Conservation (phyloP, 2,888 invertebrate species). For the Linnaemya vulpina region DNA sequence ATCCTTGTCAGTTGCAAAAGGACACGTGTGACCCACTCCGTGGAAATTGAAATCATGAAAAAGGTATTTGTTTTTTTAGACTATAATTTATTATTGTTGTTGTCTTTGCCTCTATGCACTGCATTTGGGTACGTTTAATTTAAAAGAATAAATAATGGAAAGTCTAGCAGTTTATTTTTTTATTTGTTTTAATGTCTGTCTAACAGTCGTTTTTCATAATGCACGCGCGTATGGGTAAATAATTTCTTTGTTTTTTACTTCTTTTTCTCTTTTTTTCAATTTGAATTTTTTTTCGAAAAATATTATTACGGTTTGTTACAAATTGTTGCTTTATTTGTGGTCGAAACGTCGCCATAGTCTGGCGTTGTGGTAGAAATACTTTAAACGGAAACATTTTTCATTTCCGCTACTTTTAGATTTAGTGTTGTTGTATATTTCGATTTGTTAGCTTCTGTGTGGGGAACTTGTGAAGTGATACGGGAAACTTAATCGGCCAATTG, state of each 20-base stretch:
- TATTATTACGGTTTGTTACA: conserved; percentile 52
- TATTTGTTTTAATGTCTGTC: conserved; percentile 28
- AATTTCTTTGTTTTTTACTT: conserved; percentile 21
- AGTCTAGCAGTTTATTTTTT: conserved; percentile 15
- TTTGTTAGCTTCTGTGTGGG: no score
- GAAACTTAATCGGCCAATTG: no score
- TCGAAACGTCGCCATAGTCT: conserved; percentile 19
- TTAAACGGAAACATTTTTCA: conserved; percentile 58
- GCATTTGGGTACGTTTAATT: neutral
- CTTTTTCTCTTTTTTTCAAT: conserved; percentile 1
- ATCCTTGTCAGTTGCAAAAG: conserved; percentile 65
- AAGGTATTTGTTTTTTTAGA: conserved; percentile 18
- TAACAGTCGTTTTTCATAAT: conserved; percentile 49
- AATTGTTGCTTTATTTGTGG: conserved; percentile 54
- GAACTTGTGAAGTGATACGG: no score
- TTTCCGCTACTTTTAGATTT: conserved; percentile 59
- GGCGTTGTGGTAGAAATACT: neutral
- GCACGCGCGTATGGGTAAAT: neutral
- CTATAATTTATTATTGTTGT: conserved; percentile 34
- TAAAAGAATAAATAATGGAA: conserved; percentile 13
- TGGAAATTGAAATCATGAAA: conserved; percentile 29
- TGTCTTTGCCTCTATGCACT: conserved; percentile 22
- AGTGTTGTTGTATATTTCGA: neutral
- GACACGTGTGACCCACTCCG: conserved; percentile 70
- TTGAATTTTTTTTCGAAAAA: conserved; percentile 45